Evolutionary conservation across 2,888 invertebrate species (phyloP).

Genomic region (Clistopyga incitator): DNA sequence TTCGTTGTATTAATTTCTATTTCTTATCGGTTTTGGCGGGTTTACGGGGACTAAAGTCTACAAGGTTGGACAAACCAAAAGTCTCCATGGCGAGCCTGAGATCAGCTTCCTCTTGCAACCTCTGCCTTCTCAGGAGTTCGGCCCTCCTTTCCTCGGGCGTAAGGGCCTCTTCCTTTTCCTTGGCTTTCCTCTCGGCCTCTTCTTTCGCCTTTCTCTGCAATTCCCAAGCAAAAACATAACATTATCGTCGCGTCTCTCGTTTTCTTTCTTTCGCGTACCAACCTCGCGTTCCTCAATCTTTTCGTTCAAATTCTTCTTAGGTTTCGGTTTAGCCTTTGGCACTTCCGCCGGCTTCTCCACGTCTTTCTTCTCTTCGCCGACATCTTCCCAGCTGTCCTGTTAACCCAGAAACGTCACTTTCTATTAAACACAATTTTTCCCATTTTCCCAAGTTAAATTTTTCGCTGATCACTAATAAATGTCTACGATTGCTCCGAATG

Average conservation of each 20-base stretch:
- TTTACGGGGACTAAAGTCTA: conserved; percentile 84
- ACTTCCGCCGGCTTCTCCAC: conserved; percentile 89
- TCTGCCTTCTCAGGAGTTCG: conserved; percentile 91
- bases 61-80: conserved; percentile 88
- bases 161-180: conserved; percentile 88
- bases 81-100: conserved; percentile 94
- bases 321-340: conserved; percentile 88
- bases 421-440: not conserved
- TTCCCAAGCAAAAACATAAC: not conserved
- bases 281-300: conserved; percentile 96
- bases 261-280: conserved; percentile 67
- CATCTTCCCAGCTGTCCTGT: conserved; percentile 98
- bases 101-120: conserved; percentile 95
- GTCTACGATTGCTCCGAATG: no score
- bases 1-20: conserved; percentile 69
- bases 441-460: not conserved
- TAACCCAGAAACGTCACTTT: conserved; percentile 55
- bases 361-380: conserved; percentile 92
- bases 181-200: conserved; percentile 87
- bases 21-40: conserved; percentile 80
- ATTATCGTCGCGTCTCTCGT: not conserved
- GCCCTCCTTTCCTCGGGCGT: conserved; percentile 92
- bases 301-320: conserved; percentile 91
- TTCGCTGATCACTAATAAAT: no score
- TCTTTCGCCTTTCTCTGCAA: conserved; percentile 87